Percentiles rank a stretch among this genome's conserved stretches.
Conservation (phyloP, 1,140 invertebrate genomes). For the Dinoponera quadriceps region DNA sequence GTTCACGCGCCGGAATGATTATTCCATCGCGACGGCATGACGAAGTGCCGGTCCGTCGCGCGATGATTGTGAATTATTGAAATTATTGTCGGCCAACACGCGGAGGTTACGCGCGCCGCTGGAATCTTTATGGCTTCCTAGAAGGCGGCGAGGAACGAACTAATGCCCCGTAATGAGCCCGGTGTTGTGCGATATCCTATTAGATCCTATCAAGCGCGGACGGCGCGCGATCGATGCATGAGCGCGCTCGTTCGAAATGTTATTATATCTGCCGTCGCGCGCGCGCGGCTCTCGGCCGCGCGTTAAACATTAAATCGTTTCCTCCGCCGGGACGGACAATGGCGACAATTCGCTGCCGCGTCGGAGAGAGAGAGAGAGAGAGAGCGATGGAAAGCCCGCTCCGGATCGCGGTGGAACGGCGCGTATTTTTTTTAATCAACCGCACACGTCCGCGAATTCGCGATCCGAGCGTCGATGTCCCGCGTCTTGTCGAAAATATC, state of each 20-base stretch:
- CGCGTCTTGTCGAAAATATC: conserved; percentile 49
- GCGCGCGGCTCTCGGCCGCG: conserved; percentile 1
- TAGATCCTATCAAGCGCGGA: conserved; percentile 65
- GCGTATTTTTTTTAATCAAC: too few relatives aligned
- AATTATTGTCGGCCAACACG: conserved; percentile 66
- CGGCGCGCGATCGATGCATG: conserved; percentile 7
- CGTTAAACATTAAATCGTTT: conserved; percentile 50
- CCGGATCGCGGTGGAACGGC: too few relatives aligned
- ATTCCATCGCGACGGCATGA: conserved; percentile 66
- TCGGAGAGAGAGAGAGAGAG: background rate
- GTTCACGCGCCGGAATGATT: conserved; percentile 57
- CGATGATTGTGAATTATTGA: conserved; percentile 76
- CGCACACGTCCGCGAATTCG: background rate
- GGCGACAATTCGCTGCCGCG: background rate
- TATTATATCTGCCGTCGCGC: conserved; percentile 42
- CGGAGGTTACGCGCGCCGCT: conserved; percentile 56
- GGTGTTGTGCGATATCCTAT: conserved; percentile 68
- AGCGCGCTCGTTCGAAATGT: conserved; percentile 26
- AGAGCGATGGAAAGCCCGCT: background rate
- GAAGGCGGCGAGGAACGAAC: conserved; percentile 70
- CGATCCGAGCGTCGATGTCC: background rate
- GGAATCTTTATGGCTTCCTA: conserved; percentile 74
- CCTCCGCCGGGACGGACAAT: background rate
- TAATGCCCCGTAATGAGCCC: conserved; percentile 72
- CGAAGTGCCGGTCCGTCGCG: conserved; percentile 47